phyloP scores from a whole-genome alignment of 2,888 invertebrate genomes.

The Trichacis sp. region DNA sequence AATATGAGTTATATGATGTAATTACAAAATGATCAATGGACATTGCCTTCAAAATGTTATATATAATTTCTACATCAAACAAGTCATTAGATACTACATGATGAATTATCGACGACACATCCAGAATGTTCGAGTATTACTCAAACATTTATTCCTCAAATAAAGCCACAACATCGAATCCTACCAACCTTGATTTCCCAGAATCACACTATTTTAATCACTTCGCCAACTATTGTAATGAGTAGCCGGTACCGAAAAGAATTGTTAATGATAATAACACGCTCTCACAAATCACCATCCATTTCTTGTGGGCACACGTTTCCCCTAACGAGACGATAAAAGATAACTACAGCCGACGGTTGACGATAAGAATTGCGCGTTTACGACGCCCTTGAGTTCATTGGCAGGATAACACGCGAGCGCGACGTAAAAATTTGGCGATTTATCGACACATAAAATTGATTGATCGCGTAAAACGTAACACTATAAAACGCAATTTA shows the following conservation, averaged over 20 bases:
- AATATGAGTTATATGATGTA: too few species aligned
- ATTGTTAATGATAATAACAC: constrained; percentile 44
- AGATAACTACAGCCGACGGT: constrained; percentile 32
- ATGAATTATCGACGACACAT: too few species aligned
- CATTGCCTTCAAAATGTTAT: too few species aligned
- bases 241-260: constrained; percentile 27
- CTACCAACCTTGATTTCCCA: not conserved
- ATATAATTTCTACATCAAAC: too few species aligned
- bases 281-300: constrained; percentile 35
- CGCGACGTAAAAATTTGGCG: not conserved
- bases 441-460: not conserved
- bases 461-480: too few species aligned
- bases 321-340: constrained; percentile 43
- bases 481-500: too few species aligned
- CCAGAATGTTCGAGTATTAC: too few species aligned
- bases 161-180: too few species aligned
- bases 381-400: constrained; percentile 28
- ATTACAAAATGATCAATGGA: too few species aligned
- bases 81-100: too few species aligned
- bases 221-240: constrained; percentile 38
- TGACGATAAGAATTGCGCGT: constrained; percentile 42
- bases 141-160: too few species aligned
- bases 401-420: constrained; percentile 25
- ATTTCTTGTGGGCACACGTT: constrained; percentile 36
- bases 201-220: constrained; percentile 10